Evolutionary conservation across 2,797 vertebrate species (phyloP), one percentile per base, ranked within the genome.

Genomic region (Xerus rutilus): DNA sequence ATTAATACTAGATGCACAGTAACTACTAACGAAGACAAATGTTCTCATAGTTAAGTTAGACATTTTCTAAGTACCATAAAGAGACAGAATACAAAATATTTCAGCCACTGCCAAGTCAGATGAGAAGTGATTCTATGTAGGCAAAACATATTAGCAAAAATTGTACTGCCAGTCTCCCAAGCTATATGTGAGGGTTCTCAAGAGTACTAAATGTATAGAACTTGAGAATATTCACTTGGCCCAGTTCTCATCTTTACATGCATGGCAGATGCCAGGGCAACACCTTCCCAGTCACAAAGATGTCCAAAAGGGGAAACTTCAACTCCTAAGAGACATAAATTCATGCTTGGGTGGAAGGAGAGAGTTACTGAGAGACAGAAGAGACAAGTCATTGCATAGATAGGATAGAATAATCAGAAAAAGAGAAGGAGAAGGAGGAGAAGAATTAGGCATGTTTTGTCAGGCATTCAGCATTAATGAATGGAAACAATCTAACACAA

Each of bases 21-120:
- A 87, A 91, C 30, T 47, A 86, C 28, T 86, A 91, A 88, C 45
- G 67, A 86, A 84, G 45, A 72, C 13, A 65, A 12, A 86, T 49
- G 23, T 83, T 93, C 52, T 35, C 64, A 59, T 39, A 54, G 47
- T 79, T 74, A 78, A 59, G 69, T 65, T 59, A 72, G n/a, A 81
- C 28, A 87, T 84, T 92, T 85, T 81, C 35, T 76, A 86, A 79
- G 35, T 92, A 43, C 14, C 86, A 90, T 64, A 30, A 90, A 94
- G 35, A 92, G 62, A 92, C 0, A 52, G 35, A 76, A 85, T 47
- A 52, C 70, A 64, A 79, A 93, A 76, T 65, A 87, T 86, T 84
- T 67, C 43, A 91, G 54, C 57, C 65, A 91, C n/a, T 95, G 54
- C 35, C 72, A 86, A 87, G 25, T 21, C 43, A 87, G 39, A 90